These are phyloP conservation scores for Brachyalestes nurse DNA, from an alignment of 2,797 vertebrate species.

Conservation along the genomic window DNA sequence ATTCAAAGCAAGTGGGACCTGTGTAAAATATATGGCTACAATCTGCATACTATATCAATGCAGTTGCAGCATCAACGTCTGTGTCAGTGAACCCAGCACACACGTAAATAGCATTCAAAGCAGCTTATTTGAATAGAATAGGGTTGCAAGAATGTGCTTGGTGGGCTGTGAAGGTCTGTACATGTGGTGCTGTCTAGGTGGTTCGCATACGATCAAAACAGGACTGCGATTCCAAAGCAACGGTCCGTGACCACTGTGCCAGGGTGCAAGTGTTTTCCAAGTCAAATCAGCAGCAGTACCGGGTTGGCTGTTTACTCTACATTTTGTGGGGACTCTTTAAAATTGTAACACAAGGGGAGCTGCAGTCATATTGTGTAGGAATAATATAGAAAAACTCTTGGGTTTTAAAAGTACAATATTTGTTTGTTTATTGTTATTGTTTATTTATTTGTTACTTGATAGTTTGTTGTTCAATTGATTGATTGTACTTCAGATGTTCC, in stretches of 20 bases:
- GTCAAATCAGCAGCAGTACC: slow-evolving; percentile 79
- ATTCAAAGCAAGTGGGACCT: slow-evolving; percentile 9
- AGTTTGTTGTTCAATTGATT: background rate
- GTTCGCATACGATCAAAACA: slow-evolving; percentile 76
- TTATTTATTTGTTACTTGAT: background rate
- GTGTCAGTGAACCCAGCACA: slow-evolving; percentile 43
- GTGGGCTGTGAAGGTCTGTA: slow-evolving; percentile 34
- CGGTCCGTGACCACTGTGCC: slow-evolving; percentile 85
- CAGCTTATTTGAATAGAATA: slow-evolving; percentile 56
- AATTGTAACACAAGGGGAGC: slow-evolving; percentile 52
- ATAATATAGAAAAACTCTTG: background rate
- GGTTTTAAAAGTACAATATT: too few species aligned
- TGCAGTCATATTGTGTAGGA: slow-evolving; percentile 7
- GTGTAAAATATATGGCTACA: slow-evolving; percentile 23
- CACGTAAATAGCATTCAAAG: slow-evolving; percentile 62
- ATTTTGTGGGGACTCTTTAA: slow-evolving; percentile 66
- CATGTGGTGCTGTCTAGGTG: slow-evolving; percentile 69
- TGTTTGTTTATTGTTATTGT: background rate
- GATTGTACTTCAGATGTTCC: background rate
- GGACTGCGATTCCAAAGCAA: slow-evolving; percentile 78
- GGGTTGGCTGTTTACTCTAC: slow-evolving; percentile 74
- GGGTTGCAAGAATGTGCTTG: slow-evolving; percentile 42
- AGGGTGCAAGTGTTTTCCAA: slow-evolving; percentile 80
- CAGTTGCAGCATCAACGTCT: slow-evolving; percentile 58
- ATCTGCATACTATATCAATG: slow-evolving; percentile 29